Conservation (phyloP, 2,888 invertebrate genomes). For the Gryllus longicercus region DNA sequence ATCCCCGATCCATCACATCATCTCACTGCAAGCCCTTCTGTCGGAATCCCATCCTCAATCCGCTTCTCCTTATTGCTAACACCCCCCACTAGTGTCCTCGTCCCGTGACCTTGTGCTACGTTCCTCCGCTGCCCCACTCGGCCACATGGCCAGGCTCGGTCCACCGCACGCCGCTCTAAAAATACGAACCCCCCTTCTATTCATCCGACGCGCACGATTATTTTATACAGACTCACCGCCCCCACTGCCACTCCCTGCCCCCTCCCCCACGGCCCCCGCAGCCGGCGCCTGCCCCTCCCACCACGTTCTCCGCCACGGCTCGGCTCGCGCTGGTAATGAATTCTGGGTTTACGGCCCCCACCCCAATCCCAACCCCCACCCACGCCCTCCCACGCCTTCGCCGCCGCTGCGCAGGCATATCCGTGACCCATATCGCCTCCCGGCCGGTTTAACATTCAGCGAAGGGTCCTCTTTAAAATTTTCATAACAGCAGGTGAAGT, state of each 20-base stretch:
- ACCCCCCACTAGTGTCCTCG: too few relatives aligned
- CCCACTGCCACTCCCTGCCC: not conserved
- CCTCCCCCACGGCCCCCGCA: not conserved
- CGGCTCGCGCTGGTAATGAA: not conserved
- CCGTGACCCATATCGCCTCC: not conserved
- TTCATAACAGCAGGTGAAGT: constrained; percentile 17
- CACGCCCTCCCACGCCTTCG: not conserved
- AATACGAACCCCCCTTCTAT: not conserved
- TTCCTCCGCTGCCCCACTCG: too few relatives aligned
- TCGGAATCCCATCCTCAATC: too few relatives aligned
- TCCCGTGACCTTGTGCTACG: too few relatives aligned
- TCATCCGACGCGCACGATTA: not conserved
- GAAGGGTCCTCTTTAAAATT: not conserved
- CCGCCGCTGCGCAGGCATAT: not conserved
- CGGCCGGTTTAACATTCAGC: constrained; percentile 8
- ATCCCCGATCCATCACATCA: too few relatives aligned
- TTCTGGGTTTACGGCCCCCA: not conserved
- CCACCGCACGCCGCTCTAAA: not conserved
- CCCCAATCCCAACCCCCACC: too few relatives aligned
- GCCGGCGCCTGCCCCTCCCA: not conserved
- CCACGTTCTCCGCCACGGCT: too few relatives aligned
- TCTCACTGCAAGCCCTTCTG: too few relatives aligned
- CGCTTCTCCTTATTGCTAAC: too few relatives aligned
- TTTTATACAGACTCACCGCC: not conserved
- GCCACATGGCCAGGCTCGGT: not conserved